A percentile compares a stretch with the other conserved stretches of the same genome.
Evolutionary conservation across 2,888 invertebrate species (phyloP).

Genomic region (Agrotis segetum): DNA sequence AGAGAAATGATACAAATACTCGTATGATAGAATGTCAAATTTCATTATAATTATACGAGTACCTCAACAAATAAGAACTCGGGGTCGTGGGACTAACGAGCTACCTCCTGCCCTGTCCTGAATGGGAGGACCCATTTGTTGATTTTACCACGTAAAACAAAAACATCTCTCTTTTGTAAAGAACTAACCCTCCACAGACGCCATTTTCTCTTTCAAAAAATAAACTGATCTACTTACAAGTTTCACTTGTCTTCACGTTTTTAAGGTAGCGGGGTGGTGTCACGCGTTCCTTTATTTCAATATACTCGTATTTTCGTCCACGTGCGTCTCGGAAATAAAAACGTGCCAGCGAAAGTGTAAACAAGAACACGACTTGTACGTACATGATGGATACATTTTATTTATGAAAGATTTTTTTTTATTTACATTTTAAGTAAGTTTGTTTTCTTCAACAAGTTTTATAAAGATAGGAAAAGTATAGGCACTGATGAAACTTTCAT

Average conservation of each 20-base stretch:
- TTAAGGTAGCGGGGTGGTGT: slow-evolving; percentile 49
- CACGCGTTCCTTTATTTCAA: slow-evolving; percentile 71
- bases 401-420: slow-evolving; percentile 19
- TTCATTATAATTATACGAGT: too few relatives aligned
- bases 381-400: slow-evolving; percentile 21
- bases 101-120: too few relatives aligned
- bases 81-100: too few relatives aligned
- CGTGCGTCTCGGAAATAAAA: slow-evolving; percentile 66
- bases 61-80: too few relatives aligned
- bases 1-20: too few relatives aligned
- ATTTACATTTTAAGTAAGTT: not conserved
- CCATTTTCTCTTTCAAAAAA: slow-evolving; percentile 12
- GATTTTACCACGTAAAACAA: too few relatives aligned
- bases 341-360: slow-evolving; percentile 70
- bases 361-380: slow-evolving; percentile 32
- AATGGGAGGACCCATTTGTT: too few relatives aligned
- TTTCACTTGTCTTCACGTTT: slow-evolving; percentile 39
- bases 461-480: not conserved
- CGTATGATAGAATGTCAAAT: too few relatives aligned
- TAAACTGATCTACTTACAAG: slow-evolving; percentile 14
- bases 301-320: slow-evolving; percentile 68
- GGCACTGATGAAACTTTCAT: too few relatives aligned
- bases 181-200: slow-evolving; percentile 1
- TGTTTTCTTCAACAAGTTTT: slow-evolving; percentile 8
- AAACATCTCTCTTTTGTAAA: not conserved